A percentile compares a stretch with the other conserved stretches of the same genome.
These are phyloP conservation scores for Nymphalis urticae DNA, from an alignment of 2,888 invertebrate genomes.

Conservation along the genomic window DNA sequence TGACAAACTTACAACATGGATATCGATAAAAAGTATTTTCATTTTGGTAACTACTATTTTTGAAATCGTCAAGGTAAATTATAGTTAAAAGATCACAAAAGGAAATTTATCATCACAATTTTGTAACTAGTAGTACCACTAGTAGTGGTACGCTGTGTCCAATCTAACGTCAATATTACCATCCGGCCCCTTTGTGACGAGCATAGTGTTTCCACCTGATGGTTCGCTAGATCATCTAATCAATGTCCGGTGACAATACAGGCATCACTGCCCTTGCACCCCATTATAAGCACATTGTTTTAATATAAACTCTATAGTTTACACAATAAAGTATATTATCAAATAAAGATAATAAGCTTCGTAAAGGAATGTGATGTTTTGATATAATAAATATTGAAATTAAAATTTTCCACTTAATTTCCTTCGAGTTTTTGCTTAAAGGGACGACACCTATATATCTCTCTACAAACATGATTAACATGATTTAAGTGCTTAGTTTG, in stretches of 20 bases:
- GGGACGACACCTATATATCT: no score
- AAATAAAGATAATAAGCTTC: background rate
- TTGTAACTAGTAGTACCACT: background rate
- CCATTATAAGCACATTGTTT: background rate
- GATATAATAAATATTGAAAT: no score
- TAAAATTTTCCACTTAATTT: no score
- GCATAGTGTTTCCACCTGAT: constrained; percentile 41
- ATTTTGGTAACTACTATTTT: no score
- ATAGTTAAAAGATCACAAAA: no score
- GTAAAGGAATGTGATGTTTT: background rate
- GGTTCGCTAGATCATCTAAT: constrained; percentile 39
- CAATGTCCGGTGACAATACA: constrained; percentile 36
- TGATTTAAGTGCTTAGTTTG: no score
- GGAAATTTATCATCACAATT: no score
- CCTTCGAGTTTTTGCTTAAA: no score
- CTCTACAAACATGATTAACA: no score
- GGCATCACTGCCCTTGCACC: constrained; percentile 30
- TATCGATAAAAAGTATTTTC: no score
- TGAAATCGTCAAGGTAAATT: no score
- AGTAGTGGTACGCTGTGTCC: background rate
- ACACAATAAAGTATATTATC: background rate
- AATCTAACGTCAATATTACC: constrained; percentile 18
- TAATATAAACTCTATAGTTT: background rate
- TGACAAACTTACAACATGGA: no score
- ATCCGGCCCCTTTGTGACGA: constrained; percentile 26